Evolutionary conservation across 2,888 invertebrate species (phyloP).

Genomic region (Drosophila anceps): DNA sequence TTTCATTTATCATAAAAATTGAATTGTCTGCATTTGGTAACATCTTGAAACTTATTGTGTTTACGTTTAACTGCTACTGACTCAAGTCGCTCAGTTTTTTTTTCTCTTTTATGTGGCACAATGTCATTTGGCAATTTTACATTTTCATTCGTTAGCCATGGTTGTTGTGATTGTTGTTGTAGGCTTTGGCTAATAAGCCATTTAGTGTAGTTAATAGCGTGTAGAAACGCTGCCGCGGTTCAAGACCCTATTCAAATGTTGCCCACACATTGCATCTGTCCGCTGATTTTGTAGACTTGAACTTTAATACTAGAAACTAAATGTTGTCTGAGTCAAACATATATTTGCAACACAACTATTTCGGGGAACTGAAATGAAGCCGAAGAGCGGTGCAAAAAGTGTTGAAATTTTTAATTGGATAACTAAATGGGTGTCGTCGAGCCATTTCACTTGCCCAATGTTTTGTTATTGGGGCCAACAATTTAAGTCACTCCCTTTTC

Average conservation of each 20-base stretch:
- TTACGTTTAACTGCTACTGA: slow-evolving; percentile 17
- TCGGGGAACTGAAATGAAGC: slow-evolving; percentile 8
- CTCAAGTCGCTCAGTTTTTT: slow-evolving; percentile 12
- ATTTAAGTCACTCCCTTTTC: slow-evolving; percentile 10
- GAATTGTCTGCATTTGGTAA: slow-evolving; percentile 24
- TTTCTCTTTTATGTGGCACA: slow-evolving; percentile 26
- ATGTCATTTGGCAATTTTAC: slow-evolving; percentile 40
- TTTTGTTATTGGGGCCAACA: slow-evolving; percentile 29
- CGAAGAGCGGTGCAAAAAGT: slow-evolving; percentile 38
- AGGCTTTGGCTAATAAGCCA: slow-evolving; percentile 66
- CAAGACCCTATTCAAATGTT: slow-evolving; percentile 62
- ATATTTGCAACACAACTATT: slow-evolving; percentile 12
- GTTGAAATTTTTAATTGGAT: slow-evolving; percentile 63
- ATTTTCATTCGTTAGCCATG: slow-evolving; percentile 21
- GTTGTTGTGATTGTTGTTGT: slow-evolving; percentile 37
- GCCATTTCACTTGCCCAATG: slow-evolving; percentile 59
- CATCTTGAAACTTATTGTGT: slow-evolving; percentile 3
- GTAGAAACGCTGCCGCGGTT: slow-evolving; percentile 60
- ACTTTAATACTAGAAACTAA: slow-evolving; percentile 25
- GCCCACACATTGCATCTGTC: slow-evolving; percentile 28
- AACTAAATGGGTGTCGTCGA: slow-evolving; percentile 32
- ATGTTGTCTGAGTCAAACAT: slow-evolving; percentile 4
- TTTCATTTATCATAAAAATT: not conserved
- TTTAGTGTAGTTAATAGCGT: slow-evolving; percentile 77
- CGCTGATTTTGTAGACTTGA: slow-evolving; percentile 32